These are phyloP conservation scores for Sinotaia quadrata DNA, from an alignment of 2,888 invertebrate species.

Conservation along the genomic window DNA sequence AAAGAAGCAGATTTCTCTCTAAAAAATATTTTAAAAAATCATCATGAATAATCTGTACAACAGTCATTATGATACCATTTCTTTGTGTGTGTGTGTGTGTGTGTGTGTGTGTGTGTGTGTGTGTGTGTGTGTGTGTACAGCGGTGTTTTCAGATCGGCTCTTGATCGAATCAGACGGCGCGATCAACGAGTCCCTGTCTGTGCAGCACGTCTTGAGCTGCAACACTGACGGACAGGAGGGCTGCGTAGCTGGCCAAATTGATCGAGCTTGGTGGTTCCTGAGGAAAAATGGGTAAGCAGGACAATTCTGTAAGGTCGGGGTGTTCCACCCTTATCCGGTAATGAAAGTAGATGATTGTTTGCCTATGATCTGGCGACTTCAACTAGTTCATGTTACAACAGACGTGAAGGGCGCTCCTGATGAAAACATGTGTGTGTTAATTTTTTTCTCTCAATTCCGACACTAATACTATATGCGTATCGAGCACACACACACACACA, in stretches of 20 bases:
- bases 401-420: no score
- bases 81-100: neutral
- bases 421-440: no score
- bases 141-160: slow-evolving; percentile 75
- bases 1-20: no score
- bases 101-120: neutral
- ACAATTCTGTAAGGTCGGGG: no score
- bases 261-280: slow-evolving; percentile 92
- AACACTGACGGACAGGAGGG: slow-evolving; percentile 79
- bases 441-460: no score
- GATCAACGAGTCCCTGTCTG: slow-evolving; percentile 80
- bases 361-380: no score
- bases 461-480: no score
- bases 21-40: no score
- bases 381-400: no score
- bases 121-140: slow-evolving; percentile 43
- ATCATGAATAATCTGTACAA: no score
- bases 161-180: slow-evolving; percentile 87
- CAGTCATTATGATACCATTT: neutral
- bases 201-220: slow-evolving; percentile 91
- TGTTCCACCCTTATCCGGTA: no score
- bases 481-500: neutral
- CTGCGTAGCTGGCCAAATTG: slow-evolving; percentile 90
- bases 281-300: slow-evolving; percentile 78
- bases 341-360: no score